Evolutionary conservation across 2,888 invertebrate species (phyloP).

Genomic region (Labia minor): DNA sequence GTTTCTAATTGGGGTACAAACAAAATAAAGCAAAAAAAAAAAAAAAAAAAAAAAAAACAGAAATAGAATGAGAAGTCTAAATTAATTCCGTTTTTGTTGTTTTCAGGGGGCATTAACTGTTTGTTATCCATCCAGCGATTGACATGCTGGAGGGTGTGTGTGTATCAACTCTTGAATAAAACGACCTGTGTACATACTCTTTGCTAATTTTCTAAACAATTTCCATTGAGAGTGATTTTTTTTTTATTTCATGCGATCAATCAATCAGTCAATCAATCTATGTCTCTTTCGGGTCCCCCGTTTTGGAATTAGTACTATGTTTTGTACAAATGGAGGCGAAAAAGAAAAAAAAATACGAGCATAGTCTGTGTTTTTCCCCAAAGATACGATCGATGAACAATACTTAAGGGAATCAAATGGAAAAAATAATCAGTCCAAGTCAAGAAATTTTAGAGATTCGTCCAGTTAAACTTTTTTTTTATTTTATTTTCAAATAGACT

Average conservation of each 20-base stretch:
- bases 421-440: too few relatives aligned
- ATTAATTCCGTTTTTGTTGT: neutral
- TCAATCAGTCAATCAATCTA: constrained; percentile 2
- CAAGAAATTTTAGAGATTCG: too few relatives aligned
- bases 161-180: neutral
- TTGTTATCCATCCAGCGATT: neutral
- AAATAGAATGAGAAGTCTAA: neutral
- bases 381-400: too few relatives aligned
- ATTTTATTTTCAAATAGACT: too few relatives aligned
- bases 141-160: neutral
- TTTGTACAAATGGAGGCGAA: too few relatives aligned
- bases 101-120: neutral
- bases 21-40: neutral
- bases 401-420: too few relatives aligned
- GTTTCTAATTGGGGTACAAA: neutral
- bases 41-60: neutral
- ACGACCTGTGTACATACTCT: neutral
- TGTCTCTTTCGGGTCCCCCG: neutral
- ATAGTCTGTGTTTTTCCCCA: too few relatives aligned
- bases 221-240: neutral
- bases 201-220: neutral
- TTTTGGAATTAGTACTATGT: too few relatives aligned
- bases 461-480: too few relatives aligned
- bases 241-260: neutral
- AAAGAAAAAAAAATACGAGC: too few relatives aligned